phyloP scores from a whole-genome alignment of 92 coral and sea anemone species.

The Siderastrea siderea region DNA sequence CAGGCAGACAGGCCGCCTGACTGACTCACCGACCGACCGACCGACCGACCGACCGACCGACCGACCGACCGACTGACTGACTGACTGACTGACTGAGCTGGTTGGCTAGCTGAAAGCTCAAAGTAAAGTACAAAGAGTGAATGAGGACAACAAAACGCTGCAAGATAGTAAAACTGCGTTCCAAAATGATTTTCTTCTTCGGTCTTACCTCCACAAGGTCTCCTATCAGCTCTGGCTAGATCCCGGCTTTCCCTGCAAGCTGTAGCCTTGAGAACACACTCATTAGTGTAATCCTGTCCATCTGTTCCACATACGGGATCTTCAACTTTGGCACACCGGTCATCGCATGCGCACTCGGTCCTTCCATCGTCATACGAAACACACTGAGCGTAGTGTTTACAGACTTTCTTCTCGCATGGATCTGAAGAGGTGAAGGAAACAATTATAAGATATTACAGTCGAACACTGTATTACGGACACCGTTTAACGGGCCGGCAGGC shows the following conservation, averaged over 20 bases:
- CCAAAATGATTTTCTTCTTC: too few relatives aligned
- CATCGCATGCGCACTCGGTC: conserved; percentile 84
- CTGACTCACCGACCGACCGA: not conserved
- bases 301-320: conserved; percentile 96
- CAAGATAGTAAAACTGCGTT: not conserved
- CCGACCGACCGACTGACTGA: not conserved
- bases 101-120: not conserved
- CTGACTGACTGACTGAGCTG: not conserved
- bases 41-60: not conserved
- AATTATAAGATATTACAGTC: too few relatives aligned
- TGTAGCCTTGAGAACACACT: conserved; percentile 83
- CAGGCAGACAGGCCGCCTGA: not conserved
- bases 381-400: conserved; percentile 87
- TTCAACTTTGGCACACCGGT: conserved; percentile 77
- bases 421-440: conserved; percentile 51
- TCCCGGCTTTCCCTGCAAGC: conserved; percentile 79
- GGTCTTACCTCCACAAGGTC: conserved; percentile 87
- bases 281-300: conserved; percentile 86
- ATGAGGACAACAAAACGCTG: not conserved
- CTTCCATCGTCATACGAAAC: conserved; percentile 87
- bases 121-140: too few relatives aligned
- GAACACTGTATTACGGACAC: too few relatives aligned
- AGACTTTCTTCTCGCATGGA: conserved; percentile 84
- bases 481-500: too few relatives aligned
- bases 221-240: conserved; percentile 67